phyloP scores from a whole-genome alignment of 2,797 vertebrate species.

The Brachymystax lenok region DNA sequence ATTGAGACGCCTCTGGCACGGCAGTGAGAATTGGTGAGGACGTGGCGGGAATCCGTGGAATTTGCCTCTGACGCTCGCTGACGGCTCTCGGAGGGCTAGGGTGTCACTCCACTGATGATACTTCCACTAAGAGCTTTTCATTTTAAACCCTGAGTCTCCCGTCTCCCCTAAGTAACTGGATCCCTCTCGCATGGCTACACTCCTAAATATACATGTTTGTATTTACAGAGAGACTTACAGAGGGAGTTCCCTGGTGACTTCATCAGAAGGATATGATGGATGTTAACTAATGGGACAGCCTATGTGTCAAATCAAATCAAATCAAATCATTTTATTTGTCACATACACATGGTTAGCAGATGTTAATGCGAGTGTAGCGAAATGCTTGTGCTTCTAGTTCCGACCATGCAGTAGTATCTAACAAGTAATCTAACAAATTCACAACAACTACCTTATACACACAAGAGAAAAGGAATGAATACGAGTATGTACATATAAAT shows the following conservation, averaged over 20 bases:
- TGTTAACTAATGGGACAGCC: constrained; percentile 71
- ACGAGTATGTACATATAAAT: no score
- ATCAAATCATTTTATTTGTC: no score
- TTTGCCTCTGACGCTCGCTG: constrained; percentile 67
- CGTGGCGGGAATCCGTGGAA: constrained; percentile 67
- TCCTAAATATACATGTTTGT: constrained; percentile 77
- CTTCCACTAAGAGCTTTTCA: constrained; percentile 74
- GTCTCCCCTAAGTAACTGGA: constrained; percentile 72
- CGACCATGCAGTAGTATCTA: no score
- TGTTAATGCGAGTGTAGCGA: no score
- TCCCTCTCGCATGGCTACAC: constrained; percentile 52
- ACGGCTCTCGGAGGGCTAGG: constrained; percentile 70
- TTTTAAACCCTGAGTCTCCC: constrained; percentile 78
- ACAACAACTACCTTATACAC: no score
- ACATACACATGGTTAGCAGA: no score
- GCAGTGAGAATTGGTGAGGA: constrained; percentile 70
- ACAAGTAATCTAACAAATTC: no score
- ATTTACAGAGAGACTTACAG: constrained; percentile 53
- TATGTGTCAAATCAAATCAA: no score
- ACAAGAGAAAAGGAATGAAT: no score
- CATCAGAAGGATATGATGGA: constrained; percentile 69
- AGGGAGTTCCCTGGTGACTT: constrained; percentile 69
- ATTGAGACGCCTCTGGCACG: constrained; percentile 60
- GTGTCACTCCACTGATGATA: constrained; percentile 72
- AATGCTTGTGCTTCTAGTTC: no score